phyloP scores from a whole-genome alignment of 2,113 vertebrate genomes.

The Formicarius rufipectus region DNA sequence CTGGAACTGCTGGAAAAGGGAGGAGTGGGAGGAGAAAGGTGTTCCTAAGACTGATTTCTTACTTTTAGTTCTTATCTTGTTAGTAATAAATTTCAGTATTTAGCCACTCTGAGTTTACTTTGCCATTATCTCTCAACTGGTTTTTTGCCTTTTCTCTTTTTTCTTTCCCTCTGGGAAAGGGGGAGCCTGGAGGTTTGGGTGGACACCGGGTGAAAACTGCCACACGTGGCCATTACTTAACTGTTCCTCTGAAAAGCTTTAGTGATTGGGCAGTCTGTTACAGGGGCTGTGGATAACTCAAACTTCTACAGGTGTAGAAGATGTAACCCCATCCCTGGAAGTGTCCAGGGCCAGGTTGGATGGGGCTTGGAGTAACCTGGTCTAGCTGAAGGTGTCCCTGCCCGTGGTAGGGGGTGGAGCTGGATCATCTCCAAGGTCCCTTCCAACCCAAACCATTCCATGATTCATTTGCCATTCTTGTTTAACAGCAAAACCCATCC shows the following conservation, averaged over 20 bases:
- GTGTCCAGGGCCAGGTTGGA: neutral
- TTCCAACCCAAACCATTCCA: neutral
- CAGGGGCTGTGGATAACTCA: accelerated
- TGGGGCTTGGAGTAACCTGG: neutral
- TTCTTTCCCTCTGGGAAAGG: too few relatives aligned
- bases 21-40: too few relatives aligned
- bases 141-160: too few relatives aligned
- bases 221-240: accelerated
- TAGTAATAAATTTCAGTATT: too few relatives aligned
- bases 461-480: too few relatives aligned
- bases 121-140: too few relatives aligned
- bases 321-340: neutral
- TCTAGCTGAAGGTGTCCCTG: neutral
- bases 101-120: too few relatives aligned
- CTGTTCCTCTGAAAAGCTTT: neutral
- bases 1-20: too few relatives aligned
- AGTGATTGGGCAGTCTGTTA: accelerated
- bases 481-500: neutral
- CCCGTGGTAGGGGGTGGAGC: accelerated
- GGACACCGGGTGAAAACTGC: too few relatives aligned
- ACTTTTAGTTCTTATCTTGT: too few relatives aligned
- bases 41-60: too few relatives aligned
- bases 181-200: too few relatives aligned
- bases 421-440: neutral
- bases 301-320: neutral